These are phyloP conservation scores for Diprion similis DNA, from an alignment of 1,140 invertebrate species.

Conservation along the genomic window DNA sequence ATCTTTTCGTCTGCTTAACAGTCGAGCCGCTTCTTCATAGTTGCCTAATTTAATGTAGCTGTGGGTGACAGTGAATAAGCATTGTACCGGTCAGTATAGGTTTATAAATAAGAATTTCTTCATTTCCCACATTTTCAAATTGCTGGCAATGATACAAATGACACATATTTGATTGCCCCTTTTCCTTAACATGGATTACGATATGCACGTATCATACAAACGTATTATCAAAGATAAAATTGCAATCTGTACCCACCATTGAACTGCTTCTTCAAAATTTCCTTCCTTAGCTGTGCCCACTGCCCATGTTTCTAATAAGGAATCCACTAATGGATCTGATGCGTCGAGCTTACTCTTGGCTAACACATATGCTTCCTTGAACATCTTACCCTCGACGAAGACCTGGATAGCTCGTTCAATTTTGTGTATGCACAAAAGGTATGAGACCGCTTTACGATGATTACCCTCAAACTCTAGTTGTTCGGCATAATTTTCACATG, in stretches of 20 bases:
- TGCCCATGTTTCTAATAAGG: constrained; percentile 65
- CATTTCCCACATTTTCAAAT: background rate
- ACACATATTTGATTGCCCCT: background rate
- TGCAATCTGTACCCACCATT: constrained; percentile 60
- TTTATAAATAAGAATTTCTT: background rate
- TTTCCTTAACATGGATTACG: background rate
- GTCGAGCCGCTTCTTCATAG: constrained; percentile 42
- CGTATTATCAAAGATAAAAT: constrained; percentile 7
- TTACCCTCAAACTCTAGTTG: constrained; percentile 66
- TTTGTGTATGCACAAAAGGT: constrained; percentile 68
- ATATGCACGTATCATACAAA: background rate
- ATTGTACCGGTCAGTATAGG: background rate
- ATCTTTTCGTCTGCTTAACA: constrained; percentile 44
- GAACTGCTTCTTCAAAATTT: constrained; percentile 66
- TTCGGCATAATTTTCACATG: constrained; percentile 68
- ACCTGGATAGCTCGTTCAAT: constrained; percentile 67
- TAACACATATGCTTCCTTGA: constrained; percentile 69
- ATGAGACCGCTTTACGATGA: constrained; percentile 66
- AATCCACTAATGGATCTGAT: constrained; percentile 60
- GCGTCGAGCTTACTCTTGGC: constrained; percentile 64
- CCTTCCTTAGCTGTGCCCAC: constrained; percentile 54
- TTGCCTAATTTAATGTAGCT: constrained; percentile 44
- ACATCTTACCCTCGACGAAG: constrained; percentile 62
- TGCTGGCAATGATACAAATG: background rate
- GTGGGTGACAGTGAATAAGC: constrained; percentile 5